Conservation (phyloP, 2,888 invertebrate genomes). For the Stenoptilia bipunctidactyla region DNA sequence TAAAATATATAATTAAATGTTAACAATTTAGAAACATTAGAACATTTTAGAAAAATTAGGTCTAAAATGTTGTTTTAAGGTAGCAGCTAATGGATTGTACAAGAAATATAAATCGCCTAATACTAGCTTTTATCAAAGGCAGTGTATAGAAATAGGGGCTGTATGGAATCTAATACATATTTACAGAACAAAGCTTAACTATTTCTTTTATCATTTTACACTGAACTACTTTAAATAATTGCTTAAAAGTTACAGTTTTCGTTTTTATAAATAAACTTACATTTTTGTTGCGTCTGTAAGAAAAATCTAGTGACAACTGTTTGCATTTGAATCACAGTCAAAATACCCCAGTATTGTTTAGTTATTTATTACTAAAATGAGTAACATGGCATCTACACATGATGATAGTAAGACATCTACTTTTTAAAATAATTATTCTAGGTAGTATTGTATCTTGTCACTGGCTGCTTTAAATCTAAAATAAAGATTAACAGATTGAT, state of each 20-base stretch:
- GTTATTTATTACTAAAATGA: not conserved
- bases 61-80: too few relatives aligned
- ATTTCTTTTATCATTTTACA: conserved; percentile 27
- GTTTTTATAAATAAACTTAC: not conserved
- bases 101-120: conserved; percentile 27
- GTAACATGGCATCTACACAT: not conserved
- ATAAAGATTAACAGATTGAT: too few relatives aligned
- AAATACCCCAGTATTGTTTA: not conserved
- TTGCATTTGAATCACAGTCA: not conserved
- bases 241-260: not conserved
- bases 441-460: not conserved
- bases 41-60: too few relatives aligned
- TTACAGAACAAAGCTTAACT: conserved; percentile 60
- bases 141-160: conserved; percentile 37
- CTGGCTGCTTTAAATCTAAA: not conserved
- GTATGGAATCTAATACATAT: conserved; percentile 52
- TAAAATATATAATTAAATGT: too few relatives aligned
- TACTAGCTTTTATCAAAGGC: conserved; percentile 48
- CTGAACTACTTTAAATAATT: conserved; percentile 30
- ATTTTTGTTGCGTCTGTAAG: not conserved
- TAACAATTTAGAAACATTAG: too few relatives aligned
- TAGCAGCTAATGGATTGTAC: too few relatives aligned
- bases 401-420: not conserved
- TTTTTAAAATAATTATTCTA: not conserved
- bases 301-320: not conserved